phyloP scores from a whole-genome alignment of 30 jellyfish, hydroid and myxozoan genomes.

The Turritopsis rubra region DNA sequence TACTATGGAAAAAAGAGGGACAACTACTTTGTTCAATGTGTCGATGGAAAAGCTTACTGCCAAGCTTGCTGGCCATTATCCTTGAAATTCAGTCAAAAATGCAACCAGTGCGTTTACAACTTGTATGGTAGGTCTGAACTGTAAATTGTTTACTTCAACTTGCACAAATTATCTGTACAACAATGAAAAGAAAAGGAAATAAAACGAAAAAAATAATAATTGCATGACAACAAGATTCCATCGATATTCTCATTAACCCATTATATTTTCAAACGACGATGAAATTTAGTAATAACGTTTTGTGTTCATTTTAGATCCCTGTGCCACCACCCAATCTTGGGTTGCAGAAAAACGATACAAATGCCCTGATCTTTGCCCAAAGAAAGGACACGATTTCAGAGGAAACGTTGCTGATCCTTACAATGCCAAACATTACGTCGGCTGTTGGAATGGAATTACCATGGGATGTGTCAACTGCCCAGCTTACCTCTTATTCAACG shows the following conservation, averaged over 20 bases:
- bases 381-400: conserved; percentile 1
- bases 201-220: background rate
- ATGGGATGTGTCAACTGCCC: conserved; percentile 14
- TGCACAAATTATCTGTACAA: background rate
- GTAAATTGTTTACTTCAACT: too few species aligned
- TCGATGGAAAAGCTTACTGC: conserved; percentile 8
- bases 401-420: conserved; percentile 3
- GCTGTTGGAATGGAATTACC: background rate
- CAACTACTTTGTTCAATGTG: conserved; percentile 26
- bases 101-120: conserved; percentile 22
- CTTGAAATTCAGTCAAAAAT: background rate
- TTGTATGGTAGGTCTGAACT: conserved; percentile 16
- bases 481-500: conserved; percentile 7
- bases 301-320: background rate
- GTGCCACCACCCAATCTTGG: background rate
- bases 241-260: too few species aligned
- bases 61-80: conserved; percentile 38
- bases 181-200: background rate
- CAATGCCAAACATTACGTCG: conserved; percentile 3
- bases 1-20: background rate
- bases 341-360: background rate
- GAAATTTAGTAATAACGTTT: background rate
- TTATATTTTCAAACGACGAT: background rate
- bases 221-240: too few species aligned
- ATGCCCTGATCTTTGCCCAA: conserved; percentile 13